phyloP scores from a whole-genome alignment of 2,113 vertebrate species.

The Pandion haliaetus region DNA sequence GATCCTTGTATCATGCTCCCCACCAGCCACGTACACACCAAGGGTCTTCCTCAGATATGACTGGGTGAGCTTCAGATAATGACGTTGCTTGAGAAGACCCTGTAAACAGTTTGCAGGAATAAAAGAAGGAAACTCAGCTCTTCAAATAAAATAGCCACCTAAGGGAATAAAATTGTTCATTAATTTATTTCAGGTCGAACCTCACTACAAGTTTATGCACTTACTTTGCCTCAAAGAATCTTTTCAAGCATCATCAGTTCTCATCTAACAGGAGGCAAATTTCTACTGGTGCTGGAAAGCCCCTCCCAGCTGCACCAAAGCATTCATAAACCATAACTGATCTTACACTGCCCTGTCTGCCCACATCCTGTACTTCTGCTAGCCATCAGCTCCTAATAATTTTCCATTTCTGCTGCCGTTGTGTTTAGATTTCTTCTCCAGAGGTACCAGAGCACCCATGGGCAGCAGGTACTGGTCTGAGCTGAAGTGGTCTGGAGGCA shows the following conservation, averaged over 20 bases:
- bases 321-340: background rate
- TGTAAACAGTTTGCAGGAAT: background rate
- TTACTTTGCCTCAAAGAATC: constrained; percentile 36
- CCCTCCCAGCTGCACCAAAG: background rate
- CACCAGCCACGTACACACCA: background rate
- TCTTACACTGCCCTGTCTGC: background rate
- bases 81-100: background rate
- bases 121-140: background rate
- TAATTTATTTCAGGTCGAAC: background rate
- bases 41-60: background rate
- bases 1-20: too few species aligned
- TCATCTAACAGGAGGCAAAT: background rate
- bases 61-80: background rate
- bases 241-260: constrained; percentile 27
- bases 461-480: background rate
- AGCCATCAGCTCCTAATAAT: background rate
- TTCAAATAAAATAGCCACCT: background rate
- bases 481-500: background rate
- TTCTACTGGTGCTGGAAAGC: background rate
- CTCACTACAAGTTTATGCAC: constrained; percentile 10
- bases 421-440: background rate
- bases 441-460: background rate
- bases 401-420: background rate
- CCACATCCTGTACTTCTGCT: background rate
- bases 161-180: background rate